Conservation (phyloP, 2,113 vertebrate genomes). For the Dicaeum eximium region DNA sequence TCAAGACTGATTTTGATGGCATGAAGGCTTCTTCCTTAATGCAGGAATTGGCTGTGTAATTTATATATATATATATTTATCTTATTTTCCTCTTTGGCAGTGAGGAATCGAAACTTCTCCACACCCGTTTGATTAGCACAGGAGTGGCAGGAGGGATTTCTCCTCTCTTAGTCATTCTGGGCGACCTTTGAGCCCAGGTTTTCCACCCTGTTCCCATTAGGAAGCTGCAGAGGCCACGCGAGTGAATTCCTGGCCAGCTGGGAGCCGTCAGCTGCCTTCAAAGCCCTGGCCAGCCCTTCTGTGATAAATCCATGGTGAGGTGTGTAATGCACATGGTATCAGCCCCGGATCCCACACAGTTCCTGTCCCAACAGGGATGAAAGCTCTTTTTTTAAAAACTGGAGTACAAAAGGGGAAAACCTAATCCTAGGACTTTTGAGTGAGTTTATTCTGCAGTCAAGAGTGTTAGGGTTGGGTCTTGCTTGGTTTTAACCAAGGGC, state of each 20-base stretch:
- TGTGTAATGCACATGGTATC: not conserved
- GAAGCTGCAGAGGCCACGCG: not conserved
- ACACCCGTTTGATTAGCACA: conserved; percentile 53
- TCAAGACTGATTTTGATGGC: not conserved
- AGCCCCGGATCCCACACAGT: not conserved
- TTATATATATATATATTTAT: not conserved
- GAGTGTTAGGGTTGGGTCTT: not conserved
- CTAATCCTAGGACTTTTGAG: not conserved
- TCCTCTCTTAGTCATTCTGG: conserved; percentile 21
- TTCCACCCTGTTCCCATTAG: not conserved
- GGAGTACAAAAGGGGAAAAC: not conserved
- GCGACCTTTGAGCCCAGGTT: conserved; percentile 42
- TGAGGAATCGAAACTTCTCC: not conserved
- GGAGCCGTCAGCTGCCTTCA: not conserved
- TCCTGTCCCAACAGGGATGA: not conserved
- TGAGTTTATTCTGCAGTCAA: not conserved
- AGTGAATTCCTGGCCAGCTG: not conserved
- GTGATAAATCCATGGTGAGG: not conserved
- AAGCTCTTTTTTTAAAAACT: not conserved
- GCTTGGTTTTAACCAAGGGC: fast-evolving
- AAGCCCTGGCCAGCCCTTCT: not conserved
- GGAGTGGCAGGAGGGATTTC: conserved; percentile 58
- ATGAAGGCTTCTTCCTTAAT: not conserved
- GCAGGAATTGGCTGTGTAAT: not conserved
- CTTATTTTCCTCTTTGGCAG: not conserved